These are phyloP conservation scores for Ceryle rudis DNA, from an alignment of 2,797 vertebrate species.

Conservation along the genomic window DNA sequence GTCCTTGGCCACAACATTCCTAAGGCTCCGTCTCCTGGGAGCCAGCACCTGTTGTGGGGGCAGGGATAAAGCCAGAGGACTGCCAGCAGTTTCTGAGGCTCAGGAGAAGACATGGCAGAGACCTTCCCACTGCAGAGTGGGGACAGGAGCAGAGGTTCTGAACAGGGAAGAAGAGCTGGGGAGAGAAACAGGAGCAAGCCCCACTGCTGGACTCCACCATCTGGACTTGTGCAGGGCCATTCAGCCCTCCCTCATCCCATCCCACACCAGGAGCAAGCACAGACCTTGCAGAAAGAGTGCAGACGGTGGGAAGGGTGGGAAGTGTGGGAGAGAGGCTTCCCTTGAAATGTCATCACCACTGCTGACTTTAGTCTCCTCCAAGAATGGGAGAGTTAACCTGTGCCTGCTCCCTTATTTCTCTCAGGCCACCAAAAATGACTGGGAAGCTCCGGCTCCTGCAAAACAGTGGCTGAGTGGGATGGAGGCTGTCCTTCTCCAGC, in stretches of 20 bases:
- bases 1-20: not conserved
- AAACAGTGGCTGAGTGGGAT: not conserved
- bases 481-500: not conserved
- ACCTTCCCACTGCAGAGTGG: not conserved
- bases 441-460: not conserved
- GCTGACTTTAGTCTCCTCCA: not conserved
- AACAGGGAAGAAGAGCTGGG: not conserved
- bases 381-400: rapidly evolving
- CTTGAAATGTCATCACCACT: not conserved
- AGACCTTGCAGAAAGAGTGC: not conserved
- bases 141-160: not conserved
- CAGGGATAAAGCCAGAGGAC: not conserved
- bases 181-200: not conserved
- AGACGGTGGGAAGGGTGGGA: not conserved
- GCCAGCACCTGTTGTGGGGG: rapidly evolving
- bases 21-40: not conserved
- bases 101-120: not conserved
- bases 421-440: not conserved
- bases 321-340: rapidly evolving
- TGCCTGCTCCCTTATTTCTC: not conserved
- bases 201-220: not conserved
- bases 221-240: not conserved
- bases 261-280: not conserved
- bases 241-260: not conserved
- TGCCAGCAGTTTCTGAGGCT: not conserved